These are phyloP conservation scores for Clamator glandarius DNA, from an alignment of 2,797 vertebrate genomes.

Conservation along the genomic window DNA sequence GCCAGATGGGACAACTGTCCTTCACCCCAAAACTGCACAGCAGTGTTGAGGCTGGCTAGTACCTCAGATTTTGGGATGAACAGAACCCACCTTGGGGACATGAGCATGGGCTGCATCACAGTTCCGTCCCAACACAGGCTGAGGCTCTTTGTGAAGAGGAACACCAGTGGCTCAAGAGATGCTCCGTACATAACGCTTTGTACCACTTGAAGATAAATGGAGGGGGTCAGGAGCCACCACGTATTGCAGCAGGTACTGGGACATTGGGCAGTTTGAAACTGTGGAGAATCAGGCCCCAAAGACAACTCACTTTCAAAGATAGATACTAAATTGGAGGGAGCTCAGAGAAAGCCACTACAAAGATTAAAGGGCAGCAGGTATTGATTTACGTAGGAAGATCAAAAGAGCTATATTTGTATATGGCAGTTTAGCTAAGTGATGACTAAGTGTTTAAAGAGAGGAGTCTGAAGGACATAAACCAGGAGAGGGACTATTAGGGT, in stretches of 20 bases:
- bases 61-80: neutral
- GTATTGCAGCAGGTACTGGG: neutral
- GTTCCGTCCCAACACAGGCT: neutral
- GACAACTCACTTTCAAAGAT: neutral
- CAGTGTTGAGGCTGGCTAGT: neutral
- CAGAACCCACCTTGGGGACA: neutral
- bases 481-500: neutral
- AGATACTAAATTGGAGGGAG: conserved; percentile 23
- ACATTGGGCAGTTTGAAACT: neutral
- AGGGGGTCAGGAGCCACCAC: neutral
- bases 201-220: neutral
- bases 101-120: neutral
- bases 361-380: conserved; percentile 62
- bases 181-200: neutral
- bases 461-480: conserved; percentile 36
- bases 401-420: conserved; percentile 62
- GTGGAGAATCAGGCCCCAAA: neutral
- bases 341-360: conserved; percentile 4
- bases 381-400: conserved; percentile 48
- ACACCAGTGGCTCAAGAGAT: neutral
- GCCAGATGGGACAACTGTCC: neutral
- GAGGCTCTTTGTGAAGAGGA: neutral
- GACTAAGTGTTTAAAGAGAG: conserved; percentile 57
- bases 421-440: conserved; percentile 54
- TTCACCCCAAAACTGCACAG: neutral